Percentiles rank a stretch among this genome's conserved stretches.
phyloP scores from a whole-genome alignment of 1,140 invertebrate species.

The Trichogramma pretiosum region DNA sequence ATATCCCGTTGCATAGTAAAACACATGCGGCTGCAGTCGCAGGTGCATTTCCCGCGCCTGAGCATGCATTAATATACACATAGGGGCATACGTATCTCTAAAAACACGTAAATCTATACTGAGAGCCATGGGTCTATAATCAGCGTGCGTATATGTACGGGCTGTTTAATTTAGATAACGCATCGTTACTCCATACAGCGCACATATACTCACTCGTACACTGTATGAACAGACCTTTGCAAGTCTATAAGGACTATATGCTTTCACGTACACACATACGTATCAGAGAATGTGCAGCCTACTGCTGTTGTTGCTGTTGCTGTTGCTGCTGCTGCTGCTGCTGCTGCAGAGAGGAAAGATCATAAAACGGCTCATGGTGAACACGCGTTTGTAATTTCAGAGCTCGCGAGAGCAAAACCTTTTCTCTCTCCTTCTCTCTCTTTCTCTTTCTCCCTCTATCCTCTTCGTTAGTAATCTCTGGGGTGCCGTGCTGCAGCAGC shows the following conservation, averaged over 20 bases:
- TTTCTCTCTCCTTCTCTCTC: slow-evolving; percentile 4
- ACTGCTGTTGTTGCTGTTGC: too few relatives aligned
- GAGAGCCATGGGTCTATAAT: slow-evolving; percentile 23
- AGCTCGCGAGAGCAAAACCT: slow-evolving; percentile 4
- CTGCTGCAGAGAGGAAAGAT: too few relatives aligned
- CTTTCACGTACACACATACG: neutral
- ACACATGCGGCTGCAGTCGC: neutral
- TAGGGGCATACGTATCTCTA: too few relatives aligned
- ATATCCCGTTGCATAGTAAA: too few relatives aligned
- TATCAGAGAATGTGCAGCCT: slow-evolving; percentile 1
- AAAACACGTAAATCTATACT: too few relatives aligned
- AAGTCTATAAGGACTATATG: neutral
- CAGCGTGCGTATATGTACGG: too few relatives aligned
- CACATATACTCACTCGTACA: neutral
- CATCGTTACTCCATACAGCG: slow-evolving; percentile 28
- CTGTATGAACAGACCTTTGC: slow-evolving; percentile 17
- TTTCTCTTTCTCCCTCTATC: neutral
- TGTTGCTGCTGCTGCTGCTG: too few relatives aligned
- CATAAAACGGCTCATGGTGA: too few relatives aligned
- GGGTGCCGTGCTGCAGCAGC: too few relatives aligned
- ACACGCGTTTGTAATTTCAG: slow-evolving; percentile 35
- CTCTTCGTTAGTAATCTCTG: too few relatives aligned
- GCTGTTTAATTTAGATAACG: slow-evolving; percentile 36
- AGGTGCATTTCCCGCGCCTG: neutral
- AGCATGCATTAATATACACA: too few relatives aligned